Evolutionary conservation across 2,797 vertebrate species (phyloP).

Genomic region (Phrynocephalus vlangalii): DNA sequence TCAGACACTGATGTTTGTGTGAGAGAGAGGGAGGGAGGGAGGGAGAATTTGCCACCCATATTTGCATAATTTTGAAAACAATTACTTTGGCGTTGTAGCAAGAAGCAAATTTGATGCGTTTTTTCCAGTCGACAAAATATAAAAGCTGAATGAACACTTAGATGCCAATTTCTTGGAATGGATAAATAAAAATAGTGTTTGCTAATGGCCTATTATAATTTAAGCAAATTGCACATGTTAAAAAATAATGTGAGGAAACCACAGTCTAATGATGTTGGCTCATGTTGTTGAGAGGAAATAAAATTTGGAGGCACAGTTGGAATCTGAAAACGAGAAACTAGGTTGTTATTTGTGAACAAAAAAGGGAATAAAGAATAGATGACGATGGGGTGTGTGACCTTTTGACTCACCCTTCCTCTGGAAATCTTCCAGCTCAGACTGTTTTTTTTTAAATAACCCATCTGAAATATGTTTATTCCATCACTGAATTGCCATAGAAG

Average conservation of each 20-base stretch:
- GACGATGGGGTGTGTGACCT: conserved; percentile 72
- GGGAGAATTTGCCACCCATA: background rate
- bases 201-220: conserved; percentile 58
- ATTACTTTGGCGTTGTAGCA: conserved; percentile 44
- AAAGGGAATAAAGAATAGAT: conserved; percentile 29
- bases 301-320: conserved; percentile 32
- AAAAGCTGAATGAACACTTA: conserved; percentile 20
- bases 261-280: conserved; percentile 28
- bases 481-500: conserved; percentile 69
- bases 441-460: conserved; percentile 61
- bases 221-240: conserved; percentile 37
- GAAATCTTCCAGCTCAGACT: conserved; percentile 69
- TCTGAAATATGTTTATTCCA: conserved; percentile 77
- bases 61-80: conserved; percentile 47
- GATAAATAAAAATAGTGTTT: conserved; percentile 53
- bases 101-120: conserved; percentile 38
- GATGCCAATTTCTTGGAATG: conserved; percentile 36
- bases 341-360: conserved; percentile 62
- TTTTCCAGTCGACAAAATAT: conserved; percentile 14
- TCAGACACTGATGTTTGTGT: too few species aligned
- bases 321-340: conserved; percentile 50
- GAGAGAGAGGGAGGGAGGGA: too few species aligned
- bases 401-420: conserved; percentile 64
- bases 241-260: conserved; percentile 40
- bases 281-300: conserved; percentile 43